Evolutionary conservation across 2,113 vertebrate species (phyloP).

Genomic region (Ceratotherium simum): DNA sequence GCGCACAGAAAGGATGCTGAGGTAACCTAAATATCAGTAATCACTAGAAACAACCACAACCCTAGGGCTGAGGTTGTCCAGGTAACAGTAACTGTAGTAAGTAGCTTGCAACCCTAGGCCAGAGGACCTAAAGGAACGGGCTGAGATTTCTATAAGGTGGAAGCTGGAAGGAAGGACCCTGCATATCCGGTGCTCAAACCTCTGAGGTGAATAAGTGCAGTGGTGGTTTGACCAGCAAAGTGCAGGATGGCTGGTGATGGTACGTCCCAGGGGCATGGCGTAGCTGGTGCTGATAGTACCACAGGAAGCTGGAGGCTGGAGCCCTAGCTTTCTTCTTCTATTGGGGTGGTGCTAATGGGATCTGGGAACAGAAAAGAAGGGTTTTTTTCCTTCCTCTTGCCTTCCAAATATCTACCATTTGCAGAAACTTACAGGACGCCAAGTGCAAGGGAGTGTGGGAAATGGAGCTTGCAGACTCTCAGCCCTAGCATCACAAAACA

Average conservation of each 20-base stretch:
- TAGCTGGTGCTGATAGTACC: too few relatives aligned
- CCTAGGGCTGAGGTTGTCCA: not conserved
- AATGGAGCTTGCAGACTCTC: not conserved
- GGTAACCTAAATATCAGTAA: not conserved
- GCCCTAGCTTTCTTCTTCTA: not conserved
- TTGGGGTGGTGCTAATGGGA: not conserved
- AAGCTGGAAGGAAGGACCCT: not conserved
- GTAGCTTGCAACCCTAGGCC: too few relatives aligned
- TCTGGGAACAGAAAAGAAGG: not conserved
- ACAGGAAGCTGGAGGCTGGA: not conserved
- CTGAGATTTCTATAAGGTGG: not conserved
- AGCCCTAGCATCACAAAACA: not conserved
- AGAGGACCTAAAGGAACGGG: not conserved
- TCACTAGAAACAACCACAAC: not conserved
- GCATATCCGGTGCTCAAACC: rapidly evolving
- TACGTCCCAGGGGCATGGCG: rapidly evolving
- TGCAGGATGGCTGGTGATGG: not conserved
- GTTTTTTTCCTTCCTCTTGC: not conserved
- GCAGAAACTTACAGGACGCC: not conserved
- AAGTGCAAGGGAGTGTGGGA: not conserved
- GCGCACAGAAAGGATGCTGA: not conserved
- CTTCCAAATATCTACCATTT: not conserved
- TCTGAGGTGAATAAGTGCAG: not conserved
- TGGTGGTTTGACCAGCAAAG: not conserved
- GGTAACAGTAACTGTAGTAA: not conserved